Base-by-base conservation (phyloP, 2,888 invertebrate genomes). In the Odontocolon sp. region DNA sequence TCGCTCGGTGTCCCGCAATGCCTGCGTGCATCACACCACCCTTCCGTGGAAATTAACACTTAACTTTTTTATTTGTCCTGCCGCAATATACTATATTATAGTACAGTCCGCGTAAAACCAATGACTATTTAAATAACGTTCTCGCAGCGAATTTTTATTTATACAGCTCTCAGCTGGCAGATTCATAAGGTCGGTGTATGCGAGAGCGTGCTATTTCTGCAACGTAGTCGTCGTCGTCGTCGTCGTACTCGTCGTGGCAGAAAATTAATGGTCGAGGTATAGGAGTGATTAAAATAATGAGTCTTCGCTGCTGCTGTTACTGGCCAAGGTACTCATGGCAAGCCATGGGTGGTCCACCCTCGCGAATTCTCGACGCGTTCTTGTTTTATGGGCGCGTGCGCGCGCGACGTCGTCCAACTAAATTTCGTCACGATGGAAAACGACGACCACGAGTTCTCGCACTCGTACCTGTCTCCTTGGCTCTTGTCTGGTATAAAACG, bases 301-400 rank as follows among this genome's bases (percentile, higher is more conserved):
- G 77, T 73, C 73, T 77, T 68, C 61, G 77, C 52, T 64, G 69
- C 66, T 52, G 36, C 54, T 59, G 52, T 71, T 16, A 61, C 59
- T 72, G 57, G 66, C 57, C 79, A 80, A 72, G 74, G 71, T 47
- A 80, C 82, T 81, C 81, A 73, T 75, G 78, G 72, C 66, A 75
- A 70, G 61, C 54, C 80, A 83, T 84, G 87, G 87, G 87, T 87
- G 87, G 87, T 85, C 87, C 80, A 79, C 80, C 75, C 78, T 86
- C 85, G 84, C 81, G 84, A 85, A 89, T 89, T 87, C 89, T 78
- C 79, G 56, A 79, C 87, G 87, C 87, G 88, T 89, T 81, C 85
- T 77, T 82, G 83, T 82, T 88, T 89, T 88, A 88, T 88, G 83
- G 84, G 82, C 86, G 85, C 87, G 86, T 84, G 87, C 84, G 86